phyloP scores from a whole-genome alignment of 2,113 vertebrate species.

The Callithrix jacchus region DNA sequence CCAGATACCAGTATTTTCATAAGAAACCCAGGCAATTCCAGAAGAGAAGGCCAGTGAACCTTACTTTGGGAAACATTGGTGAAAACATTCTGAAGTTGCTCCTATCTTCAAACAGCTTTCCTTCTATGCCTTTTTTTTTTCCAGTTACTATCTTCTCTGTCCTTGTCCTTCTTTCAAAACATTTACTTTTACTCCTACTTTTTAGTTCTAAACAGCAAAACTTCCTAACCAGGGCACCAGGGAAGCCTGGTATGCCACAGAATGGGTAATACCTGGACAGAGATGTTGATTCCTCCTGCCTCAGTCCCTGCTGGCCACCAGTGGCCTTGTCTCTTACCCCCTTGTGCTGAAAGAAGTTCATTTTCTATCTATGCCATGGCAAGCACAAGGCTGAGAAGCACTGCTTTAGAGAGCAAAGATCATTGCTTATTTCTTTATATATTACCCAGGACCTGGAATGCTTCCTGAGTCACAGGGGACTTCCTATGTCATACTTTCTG shows the following conservation, averaged over 20 bases:
- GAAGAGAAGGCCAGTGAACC: not conserved
- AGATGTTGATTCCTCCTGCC: not conserved
- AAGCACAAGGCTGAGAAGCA: not conserved
- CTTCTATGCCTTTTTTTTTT: not conserved
- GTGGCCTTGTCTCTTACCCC: not conserved
- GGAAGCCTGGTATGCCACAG: not conserved
- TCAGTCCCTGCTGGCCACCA: not conserved
- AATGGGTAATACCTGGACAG: not conserved
- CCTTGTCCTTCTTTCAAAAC: not conserved
- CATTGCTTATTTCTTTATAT: not conserved
- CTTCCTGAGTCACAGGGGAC: not conserved
- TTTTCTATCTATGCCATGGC: not conserved
- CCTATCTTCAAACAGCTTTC: not conserved
- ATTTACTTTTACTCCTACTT: not conserved
- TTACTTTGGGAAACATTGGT: not conserved
- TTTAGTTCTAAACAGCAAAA: not conserved
- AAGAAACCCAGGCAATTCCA: not conserved
- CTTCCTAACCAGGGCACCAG: not conserved
- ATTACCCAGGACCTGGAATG: not conserved
- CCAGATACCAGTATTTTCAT: not conserved
- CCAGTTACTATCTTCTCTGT: not conserved
- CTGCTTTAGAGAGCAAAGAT: not conserved
- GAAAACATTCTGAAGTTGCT: not conserved
- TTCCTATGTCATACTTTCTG: too few species aligned
- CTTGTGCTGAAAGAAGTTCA: not conserved